These are phyloP conservation scores for Xanthia togata DNA, from an alignment of 2,888 invertebrate genomes.

Conservation along the genomic window DNA sequence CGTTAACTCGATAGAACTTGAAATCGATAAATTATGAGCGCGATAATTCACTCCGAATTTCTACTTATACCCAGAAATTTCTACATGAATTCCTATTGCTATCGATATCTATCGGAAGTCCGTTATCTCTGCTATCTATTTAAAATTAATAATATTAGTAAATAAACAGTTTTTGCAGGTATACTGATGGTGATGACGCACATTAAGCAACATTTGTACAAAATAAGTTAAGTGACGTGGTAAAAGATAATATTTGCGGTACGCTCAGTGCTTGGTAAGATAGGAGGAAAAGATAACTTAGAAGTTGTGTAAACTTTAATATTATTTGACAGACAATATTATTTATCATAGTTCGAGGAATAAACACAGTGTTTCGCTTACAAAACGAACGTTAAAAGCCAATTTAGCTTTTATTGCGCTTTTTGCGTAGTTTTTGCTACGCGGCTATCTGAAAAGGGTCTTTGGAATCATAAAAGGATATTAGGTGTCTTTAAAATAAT, in stretches of 20 bases:
- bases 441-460: too few species aligned
- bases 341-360: slow-evolving; percentile 16
- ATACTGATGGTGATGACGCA: slow-evolving; percentile 49
- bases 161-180: slow-evolving; percentile 11
- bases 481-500: background rate
- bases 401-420: background rate
- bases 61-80: background rate
- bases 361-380: background rate
- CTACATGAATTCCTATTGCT: background rate
- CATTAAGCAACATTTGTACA: background rate
- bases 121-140: background rate
- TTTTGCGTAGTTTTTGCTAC: background rate
- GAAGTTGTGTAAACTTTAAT: slow-evolving; percentile 29
- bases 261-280: slow-evolving; percentile 14
- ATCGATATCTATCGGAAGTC: background rate
- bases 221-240: slow-evolving; percentile 31
- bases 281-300: slow-evolving; percentile 50
- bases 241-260: slow-evolving; percentile 42
- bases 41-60: background rate
- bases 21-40: too few species aligned
- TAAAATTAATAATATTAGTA: slow-evolving; percentile 5
- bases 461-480: background rate
- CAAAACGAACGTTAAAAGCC: background rate
- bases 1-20: too few species aligned
- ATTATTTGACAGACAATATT: background rate